Percentiles rank a stretch among this genome's conserved stretches.
Evolutionary conservation across 1,140 invertebrate genomes (phyloP).

Genomic region (Papilio dardanus): DNA sequence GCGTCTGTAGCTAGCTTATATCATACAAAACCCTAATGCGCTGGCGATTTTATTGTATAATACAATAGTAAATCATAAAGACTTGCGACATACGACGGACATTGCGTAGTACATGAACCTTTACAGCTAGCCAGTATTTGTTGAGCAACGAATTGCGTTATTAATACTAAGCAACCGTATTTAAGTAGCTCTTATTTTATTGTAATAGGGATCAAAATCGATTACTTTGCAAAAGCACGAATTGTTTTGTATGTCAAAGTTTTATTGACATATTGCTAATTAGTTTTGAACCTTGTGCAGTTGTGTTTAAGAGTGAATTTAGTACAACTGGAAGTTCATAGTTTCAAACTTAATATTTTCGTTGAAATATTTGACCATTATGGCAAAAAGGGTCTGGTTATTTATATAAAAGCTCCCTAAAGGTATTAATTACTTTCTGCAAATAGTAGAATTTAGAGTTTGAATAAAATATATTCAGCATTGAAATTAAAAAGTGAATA

Average conservation of each 20-base stretch:
- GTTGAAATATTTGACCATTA: conserved; percentile 17
- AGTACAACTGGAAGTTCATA: background rate
- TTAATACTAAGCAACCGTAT: background rate
- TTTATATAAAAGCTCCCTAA: background rate
- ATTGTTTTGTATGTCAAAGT: background rate
- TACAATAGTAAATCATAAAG: conserved; percentile 34
- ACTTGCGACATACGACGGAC: conserved; percentile 26
- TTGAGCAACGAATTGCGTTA: conserved; percentile 36
- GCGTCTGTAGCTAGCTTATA: too few relatives aligned
- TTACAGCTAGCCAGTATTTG: conserved; percentile 27
- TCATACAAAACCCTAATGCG: background rate
- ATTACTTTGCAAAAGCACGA: background rate
- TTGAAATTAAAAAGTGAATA: background rate
- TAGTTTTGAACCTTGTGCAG: background rate
- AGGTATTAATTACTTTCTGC: background rate
- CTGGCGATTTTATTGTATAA: background rate
- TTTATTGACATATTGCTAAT: background rate
- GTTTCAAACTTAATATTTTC: conserved; percentile 9
- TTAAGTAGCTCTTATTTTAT: background rate
- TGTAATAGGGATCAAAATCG: conserved; percentile 11
- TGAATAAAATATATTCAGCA: background rate
- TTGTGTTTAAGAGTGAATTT: background rate
- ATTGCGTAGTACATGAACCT: conserved; percentile 30
- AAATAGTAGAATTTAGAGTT: background rate
- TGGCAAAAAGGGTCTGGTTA: background rate